Evolutionary conservation across 2,113 vertebrate genomes (phyloP).

Genomic region (Antennarius striatus): DNA sequence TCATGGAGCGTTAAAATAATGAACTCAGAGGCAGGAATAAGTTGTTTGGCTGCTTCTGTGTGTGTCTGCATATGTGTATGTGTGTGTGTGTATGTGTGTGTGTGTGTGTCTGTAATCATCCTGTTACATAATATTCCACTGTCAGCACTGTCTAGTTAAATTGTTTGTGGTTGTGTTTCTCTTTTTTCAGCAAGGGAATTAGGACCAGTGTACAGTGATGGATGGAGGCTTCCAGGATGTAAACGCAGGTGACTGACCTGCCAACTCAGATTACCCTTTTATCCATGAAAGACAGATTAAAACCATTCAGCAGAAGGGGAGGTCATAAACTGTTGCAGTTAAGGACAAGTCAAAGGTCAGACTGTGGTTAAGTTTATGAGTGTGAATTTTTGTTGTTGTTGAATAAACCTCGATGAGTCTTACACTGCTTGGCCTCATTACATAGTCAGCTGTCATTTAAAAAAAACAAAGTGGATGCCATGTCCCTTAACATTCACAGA

Average conservation of each 20-base stretch:
- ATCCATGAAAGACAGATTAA: constrained; percentile 51
- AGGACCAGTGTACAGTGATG: constrained; percentile 25
- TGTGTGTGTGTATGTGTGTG: neutral
- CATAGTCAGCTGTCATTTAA: constrained; percentile 42
- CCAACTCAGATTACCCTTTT: constrained; percentile 47
- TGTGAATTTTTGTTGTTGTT: neutral
- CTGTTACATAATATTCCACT: neutral
- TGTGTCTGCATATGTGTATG: neutral
- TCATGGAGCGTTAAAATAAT: neutral
- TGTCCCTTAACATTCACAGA: constrained; percentile 20
- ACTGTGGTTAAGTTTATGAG: neutral
- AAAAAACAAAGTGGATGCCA: constrained; percentile 60
- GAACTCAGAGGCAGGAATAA: constrained; percentile 16
- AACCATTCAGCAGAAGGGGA: constrained; percentile 28
- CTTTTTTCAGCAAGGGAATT: constrained; percentile 7
- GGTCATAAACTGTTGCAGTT: constrained; percentile 29
- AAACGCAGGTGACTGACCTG: constrained; percentile 51
- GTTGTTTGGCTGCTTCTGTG: constrained; percentile 17
- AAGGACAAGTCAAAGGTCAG: constrained; percentile 20
- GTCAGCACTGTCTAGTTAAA: constrained; percentile 33
- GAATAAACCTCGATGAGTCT: neutral
- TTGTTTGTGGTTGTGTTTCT: neutral
- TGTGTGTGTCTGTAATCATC: neutral
- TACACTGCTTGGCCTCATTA: constrained; percentile 35
- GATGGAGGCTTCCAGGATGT: constrained; percentile 36